Evolutionary conservation across 2,888 invertebrate genomes (phyloP), one percentile per base, ranked within the genome.

Genomic region (Nomada ferruginata): DNA sequence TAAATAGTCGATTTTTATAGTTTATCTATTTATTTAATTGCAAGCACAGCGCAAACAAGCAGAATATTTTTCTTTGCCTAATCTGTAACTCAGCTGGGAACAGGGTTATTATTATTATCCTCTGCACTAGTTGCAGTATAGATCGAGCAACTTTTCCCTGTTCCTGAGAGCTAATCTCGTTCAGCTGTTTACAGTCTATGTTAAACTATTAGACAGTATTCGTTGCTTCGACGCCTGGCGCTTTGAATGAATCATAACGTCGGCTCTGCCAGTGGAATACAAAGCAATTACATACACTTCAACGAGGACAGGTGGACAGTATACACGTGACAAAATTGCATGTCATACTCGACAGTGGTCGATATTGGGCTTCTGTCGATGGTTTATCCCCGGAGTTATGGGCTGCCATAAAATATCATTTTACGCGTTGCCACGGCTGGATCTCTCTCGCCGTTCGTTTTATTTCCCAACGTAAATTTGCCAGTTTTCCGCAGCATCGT

Each of bases 1-100:
- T 73, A 76, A 80, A 84, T 73, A 65, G 50, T 52, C 7, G 5
- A 29, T 29, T 29, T 3, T 36, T 36, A 36, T 36, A 5, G 7
- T 36, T 36, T 7, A 7, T 36, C 0, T 36, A 7, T 36, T 36
- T 36, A 1, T 36, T 36, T 7, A 36, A 7, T 7, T 36, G 36
- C 36, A 36, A 36, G 36, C 36, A 5, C 36, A 36, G 36, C 0
- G 36, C 36, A 36, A 36, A 36, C 7, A 36, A 7, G 36, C 36
- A 5, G 7, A 7, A 7, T 5, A 36, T 1, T 36, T 36, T 36
- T 1, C 36, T 7, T 36, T 36, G 9, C 5, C 7, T 5, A 36
- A 36, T 7, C 7, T 36, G 36, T 5, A 7, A 36, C 36, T 36
- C 7, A 36, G 7, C 36, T 36, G 36, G 7, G 36, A 7, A 36